Conservation (phyloP, 2,113 vertebrate genomes). For the Pyxicephalus adspersus region DNA sequence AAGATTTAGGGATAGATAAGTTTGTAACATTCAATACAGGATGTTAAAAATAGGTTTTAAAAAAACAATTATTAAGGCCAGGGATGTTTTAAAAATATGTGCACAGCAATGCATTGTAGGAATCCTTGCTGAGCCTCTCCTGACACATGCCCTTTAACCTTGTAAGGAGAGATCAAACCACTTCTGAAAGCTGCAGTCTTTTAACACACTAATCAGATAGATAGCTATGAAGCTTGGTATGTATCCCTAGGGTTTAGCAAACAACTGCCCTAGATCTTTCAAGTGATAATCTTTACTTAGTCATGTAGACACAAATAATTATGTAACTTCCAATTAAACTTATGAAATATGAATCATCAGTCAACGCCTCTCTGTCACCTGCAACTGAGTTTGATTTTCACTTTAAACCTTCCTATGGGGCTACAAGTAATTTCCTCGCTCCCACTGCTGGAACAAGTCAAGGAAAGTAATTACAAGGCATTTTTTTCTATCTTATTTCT, state of each 20-base stretch:
- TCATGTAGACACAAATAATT: conserved; percentile 65
- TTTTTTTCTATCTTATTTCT: conserved; percentile 41
- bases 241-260: conserved; percentile 71
- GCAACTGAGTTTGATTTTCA: conserved; percentile 48
- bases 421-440: conserved; percentile 47
- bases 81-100: conserved; percentile 31
- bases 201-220: conserved; percentile 71
- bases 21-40: conserved; percentile 14
- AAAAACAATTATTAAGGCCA: conserved; percentile 22
- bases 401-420: conserved; percentile 49
- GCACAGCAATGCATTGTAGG: conserved; percentile 1
- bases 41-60: conserved; percentile 2
- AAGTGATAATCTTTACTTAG: conserved; percentile 72
- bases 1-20: background rate
- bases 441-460: conserved; percentile 48
- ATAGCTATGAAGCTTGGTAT: conserved; percentile 77
- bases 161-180: conserved; percentile 78
- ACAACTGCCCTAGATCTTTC: conserved; percentile 69
- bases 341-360: conserved; percentile 65
- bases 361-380: conserved; percentile 55
- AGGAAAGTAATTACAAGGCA: conserved; percentile 50
- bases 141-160: conserved; percentile 76
- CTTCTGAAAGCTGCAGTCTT: conserved; percentile 75
- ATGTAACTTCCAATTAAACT: conserved; percentile 70
- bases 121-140: conserved; percentile 21